Evolutionary conservation across 2,888 invertebrate species (phyloP).

Genomic region (Acheta domesticus): DNA sequence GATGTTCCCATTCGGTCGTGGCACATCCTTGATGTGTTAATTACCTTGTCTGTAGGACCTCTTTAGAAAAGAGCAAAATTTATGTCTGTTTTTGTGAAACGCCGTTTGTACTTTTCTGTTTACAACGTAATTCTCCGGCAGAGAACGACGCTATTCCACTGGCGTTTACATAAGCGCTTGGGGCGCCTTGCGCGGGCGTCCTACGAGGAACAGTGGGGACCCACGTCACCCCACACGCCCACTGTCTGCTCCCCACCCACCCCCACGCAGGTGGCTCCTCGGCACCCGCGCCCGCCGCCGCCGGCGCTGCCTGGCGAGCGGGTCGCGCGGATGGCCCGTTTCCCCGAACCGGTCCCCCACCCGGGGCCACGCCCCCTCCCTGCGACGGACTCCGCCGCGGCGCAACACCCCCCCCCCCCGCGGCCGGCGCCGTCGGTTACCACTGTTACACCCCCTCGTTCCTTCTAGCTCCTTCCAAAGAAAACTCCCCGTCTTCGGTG

Average conservation of each 20-base stretch:
- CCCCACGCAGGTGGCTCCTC: too few relatives aligned
- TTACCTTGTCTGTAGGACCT: background rate
- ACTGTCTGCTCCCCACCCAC: too few relatives aligned
- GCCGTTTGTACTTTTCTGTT: background rate
- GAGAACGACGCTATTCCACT: background rate
- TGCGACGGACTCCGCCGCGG: too few relatives aligned
- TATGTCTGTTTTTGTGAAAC: background rate
- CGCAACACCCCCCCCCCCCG: background rate
- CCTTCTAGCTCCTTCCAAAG: background rate
- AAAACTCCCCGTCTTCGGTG: background rate
- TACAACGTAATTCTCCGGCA: background rate
- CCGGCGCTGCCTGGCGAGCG: too few relatives aligned
- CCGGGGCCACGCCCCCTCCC: too few relatives aligned
- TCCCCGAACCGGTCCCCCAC: too few relatives aligned
- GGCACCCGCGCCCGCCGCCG: too few relatives aligned
- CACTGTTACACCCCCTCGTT: background rate
- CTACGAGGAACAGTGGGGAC: too few relatives aligned
- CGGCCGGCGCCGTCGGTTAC: background rate
- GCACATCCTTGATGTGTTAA: background rate
- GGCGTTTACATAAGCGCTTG: background rate
- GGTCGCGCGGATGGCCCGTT: too few relatives aligned
- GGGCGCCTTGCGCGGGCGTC: too few relatives aligned
- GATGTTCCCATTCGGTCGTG: background rate
- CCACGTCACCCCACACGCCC: too few relatives aligned
- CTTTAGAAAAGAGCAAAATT: background rate